A percentile compares a stretch with the other conserved stretches of the same genome.
Evolutionary conservation across 2,113 vertebrate species (phyloP).

Genomic region (Sebastes schlegelii): DNA sequence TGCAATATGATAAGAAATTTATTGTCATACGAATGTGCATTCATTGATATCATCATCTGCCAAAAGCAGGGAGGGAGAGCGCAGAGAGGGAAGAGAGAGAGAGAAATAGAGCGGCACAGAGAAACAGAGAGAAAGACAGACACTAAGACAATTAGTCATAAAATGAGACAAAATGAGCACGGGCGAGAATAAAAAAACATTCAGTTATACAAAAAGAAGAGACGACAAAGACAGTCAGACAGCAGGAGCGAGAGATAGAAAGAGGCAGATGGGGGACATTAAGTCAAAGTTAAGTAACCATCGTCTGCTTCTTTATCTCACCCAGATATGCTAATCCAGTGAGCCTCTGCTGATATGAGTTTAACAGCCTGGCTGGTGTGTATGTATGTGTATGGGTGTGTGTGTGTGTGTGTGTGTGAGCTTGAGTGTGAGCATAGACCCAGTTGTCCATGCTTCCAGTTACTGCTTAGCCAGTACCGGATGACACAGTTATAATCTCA

Average conservation of each 20-base stretch:
- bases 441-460: constrained; percentile 56
- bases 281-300: constrained; percentile 82
- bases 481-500: constrained; percentile 74
- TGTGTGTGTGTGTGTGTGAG: constrained; percentile 33
- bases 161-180: constrained; percentile 52
- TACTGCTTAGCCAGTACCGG: constrained; percentile 60
- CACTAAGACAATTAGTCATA: constrained; percentile 57
- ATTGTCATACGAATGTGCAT: constrained; percentile 55
- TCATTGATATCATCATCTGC: constrained; percentile 64
- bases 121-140: constrained; percentile 43
- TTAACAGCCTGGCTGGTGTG: constrained; percentile 72
- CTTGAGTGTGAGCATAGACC: constrained; percentile 49
- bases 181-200: constrained; percentile 47
- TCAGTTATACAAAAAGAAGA: constrained; percentile 57
- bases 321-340: constrained; percentile 80
- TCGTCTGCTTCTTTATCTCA: constrained; percentile 78
- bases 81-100: neutral
- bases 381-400: constrained; percentile 36
- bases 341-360: constrained; percentile 77
- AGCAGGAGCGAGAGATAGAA: constrained; percentile 73
- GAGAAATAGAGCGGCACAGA: constrained; percentile 17
- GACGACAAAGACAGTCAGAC: constrained; percentile 67
- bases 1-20: constrained; percentile 63
- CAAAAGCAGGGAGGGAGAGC: constrained; percentile 37
- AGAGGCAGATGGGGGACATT: constrained; percentile 78